Base-by-base conservation (phyloP, 35 echinoderm and acorn worm species). In the Heliocidaris tuberculata region DNA sequence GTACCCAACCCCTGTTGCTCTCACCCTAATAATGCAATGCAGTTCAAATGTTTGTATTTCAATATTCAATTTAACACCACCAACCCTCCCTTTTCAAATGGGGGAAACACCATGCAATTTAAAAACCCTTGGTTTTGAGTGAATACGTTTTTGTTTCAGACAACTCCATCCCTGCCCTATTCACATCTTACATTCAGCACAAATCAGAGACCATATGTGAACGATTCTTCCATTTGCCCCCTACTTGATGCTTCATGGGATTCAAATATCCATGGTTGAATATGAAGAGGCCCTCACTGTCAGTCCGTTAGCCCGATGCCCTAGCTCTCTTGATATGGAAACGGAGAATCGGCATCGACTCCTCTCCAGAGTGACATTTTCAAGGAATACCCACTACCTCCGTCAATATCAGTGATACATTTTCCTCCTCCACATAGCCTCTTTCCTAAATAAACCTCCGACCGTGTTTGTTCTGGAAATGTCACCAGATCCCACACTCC, bases 321-420 rank as follows among this genome's bases (percentile, higher is more conserved):
- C 65, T 24, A 78, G 2, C 65, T 78, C 65, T 29, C 21, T 78
- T 78, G 6, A 78, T 78, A 78, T 78, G 27, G 65, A 78, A 21
- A 78, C 7, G 21, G 65, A 78, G 65, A 27, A 78, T 78, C 65
- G 19, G 15, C 65, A 78, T 78, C 21, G 19, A 78, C 27, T 78
- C 65, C 65, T 78, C 65, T 78, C 65, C 27, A n/a, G 65, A 78
- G 65, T 78, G 65, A 78, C 65, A 78, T 78, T 78, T 78, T 78
- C 65, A 78, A 78, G 65, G 65, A 78, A 78, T 78, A 78, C 27
- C 65, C 21, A 7, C 27, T 78, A 7, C 65, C 65, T 78, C 27
- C 27, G 65, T 78, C 65, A 78, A 78, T 78, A 78, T 78, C 27
- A 78, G 19, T 78, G 65, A 78, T 78, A 78, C 65, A 78, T 78